Base-by-base conservation (phyloP, 2,888 invertebrate genomes). In the Nomada fabriciana region DNA sequence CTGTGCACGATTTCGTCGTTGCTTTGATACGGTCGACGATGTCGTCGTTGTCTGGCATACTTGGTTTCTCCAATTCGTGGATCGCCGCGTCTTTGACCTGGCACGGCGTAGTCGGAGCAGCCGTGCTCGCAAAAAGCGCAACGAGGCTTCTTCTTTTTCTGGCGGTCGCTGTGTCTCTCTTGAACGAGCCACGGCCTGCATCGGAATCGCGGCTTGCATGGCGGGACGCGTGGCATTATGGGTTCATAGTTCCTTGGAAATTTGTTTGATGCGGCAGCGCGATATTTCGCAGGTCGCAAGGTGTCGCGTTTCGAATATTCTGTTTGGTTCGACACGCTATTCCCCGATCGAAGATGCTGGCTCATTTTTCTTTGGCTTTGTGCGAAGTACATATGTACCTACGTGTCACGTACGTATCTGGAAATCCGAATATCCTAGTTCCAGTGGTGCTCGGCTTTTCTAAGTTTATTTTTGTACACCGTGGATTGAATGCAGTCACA, bases 71-170 rank as follows among this genome's bases (percentile, higher is more conserved):
- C 72, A 64, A 84, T 78, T 70, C 57, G 52, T 55, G 57, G 60
- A 61, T 79, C 65, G 57, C 52, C 64, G 42, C 57, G 52, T 57
- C 63, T 74, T 70, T 86, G 84, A 88, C 88, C 87, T 80, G 82
- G 60, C 53, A 67, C 60, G 64, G 13, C 29, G 57, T 13, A 61
- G 64, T 52, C 57, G 25, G 13, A 23, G 60, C 25, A 15, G 47
- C 36, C 50, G 29, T 25, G 25, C 43, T 50, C 53, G 73, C 43
- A 71, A 73, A 79, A 83, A 80, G 55, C 71, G 63, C 83, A 76
- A 71, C 80, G 79, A 68, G 75, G 55, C 15, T 15, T n/a, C 29
- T 25, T 36, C 36, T 2, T 25, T 72, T 5, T 29, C 29, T 43
- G 68, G 59, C 67, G 64, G 47, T 47, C 70, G 71, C 68, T 59